Base-by-base conservation (phyloP, 35 echinoderm and acorn worm species). In the Holothuria glaberrima region DNA sequence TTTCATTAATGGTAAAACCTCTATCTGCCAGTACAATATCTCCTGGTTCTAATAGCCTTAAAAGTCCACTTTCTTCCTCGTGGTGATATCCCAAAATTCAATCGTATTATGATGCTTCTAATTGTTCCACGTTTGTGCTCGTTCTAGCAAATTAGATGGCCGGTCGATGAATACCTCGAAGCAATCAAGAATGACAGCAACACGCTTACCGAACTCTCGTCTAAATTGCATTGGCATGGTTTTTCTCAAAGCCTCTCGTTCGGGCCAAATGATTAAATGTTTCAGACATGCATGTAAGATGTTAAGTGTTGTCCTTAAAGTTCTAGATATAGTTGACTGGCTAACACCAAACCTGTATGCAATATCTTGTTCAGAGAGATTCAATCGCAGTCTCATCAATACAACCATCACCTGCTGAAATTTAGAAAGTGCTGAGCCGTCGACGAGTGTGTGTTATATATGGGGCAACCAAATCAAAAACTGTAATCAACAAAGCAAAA, bases 61-160 rank as follows among this genome's bases (percentile, higher is more conserved):
- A 63, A 71, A 88, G n/a, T 31, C 68, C 68, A 88, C 67, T 54
- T 58, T 88, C 65, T 44, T 58, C 48, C 90, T 22, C 33, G 34
- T 62, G 91, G 91, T 59, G 82, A 59, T 61, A 89, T 82, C 17
- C 73, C 86, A 71, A 33, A 64, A 89, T 73, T 93, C 89, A 24
- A 85, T 72, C 64, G 92, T 93, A 38, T 90, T 93, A 75, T 93
- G 73, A 63, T 93, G 92, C 71, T 93, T 93, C 17, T 89, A 89
- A 61, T 74, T 87, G n/a, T n/a, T 38, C 59, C 77, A 93, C 29
- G 92, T 89, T 30, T 89, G 76, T 67, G 71, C 75, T 71, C 87
- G 7, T 2, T 76, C 75, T 13, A 75, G 46, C 17, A 93, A 54
- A 90, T 93, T 89, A 27, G 86, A 82, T 48, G 92, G 86, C 58